These are phyloP conservation scores for Scaptomyza montana DNA, from an alignment of 1,140 invertebrate species.

Conservation along the genomic window DNA sequence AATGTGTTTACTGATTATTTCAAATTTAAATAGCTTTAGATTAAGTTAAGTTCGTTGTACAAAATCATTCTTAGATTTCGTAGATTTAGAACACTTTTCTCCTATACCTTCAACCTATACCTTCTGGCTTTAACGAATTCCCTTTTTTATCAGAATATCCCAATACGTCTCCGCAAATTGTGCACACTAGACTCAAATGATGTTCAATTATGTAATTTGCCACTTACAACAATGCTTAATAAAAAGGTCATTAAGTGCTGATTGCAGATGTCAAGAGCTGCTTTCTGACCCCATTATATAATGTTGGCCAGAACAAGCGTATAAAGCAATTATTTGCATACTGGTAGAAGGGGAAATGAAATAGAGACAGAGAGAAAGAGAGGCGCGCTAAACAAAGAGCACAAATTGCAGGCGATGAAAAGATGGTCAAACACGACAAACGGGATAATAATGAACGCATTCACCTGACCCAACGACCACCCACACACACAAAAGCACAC, in stretches of 20 bases:
- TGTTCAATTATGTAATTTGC: constrained; percentile 64
- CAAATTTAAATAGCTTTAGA: too few relatives aligned
- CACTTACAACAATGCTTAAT: constrained; percentile 21
- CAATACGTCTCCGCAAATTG: constrained; percentile 15
- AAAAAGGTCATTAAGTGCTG: constrained; percentile 62
- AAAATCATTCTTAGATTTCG: too few relatives aligned
- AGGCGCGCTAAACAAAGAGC: constrained; percentile 58
- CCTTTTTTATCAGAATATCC: too few relatives aligned
- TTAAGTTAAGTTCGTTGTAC: too few relatives aligned
- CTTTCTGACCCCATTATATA: constrained; percentile 40
- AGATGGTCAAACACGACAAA: constrained; percentile 24
- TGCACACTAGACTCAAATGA: constrained; percentile 42
- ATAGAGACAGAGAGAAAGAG: neutral
- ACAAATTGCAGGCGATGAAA: constrained; percentile 63
- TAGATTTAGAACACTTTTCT: too few relatives aligned
- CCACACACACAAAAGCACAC: constrained; percentile 2
- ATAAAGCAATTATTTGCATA: constrained; percentile 80
- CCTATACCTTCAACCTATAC: too few relatives aligned
- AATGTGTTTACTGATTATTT: neutral
- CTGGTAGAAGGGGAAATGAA: constrained; percentile 8
- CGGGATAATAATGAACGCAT: constrained; percentile 47
- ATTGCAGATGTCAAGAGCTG: constrained; percentile 46
- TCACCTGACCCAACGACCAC: constrained; percentile 50
- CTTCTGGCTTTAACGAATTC: too few relatives aligned
- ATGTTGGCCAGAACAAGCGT: constrained; percentile 62